phyloP scores from a whole-genome alignment of 1,140 invertebrate genomes.

The Nebria ingens region DNA sequence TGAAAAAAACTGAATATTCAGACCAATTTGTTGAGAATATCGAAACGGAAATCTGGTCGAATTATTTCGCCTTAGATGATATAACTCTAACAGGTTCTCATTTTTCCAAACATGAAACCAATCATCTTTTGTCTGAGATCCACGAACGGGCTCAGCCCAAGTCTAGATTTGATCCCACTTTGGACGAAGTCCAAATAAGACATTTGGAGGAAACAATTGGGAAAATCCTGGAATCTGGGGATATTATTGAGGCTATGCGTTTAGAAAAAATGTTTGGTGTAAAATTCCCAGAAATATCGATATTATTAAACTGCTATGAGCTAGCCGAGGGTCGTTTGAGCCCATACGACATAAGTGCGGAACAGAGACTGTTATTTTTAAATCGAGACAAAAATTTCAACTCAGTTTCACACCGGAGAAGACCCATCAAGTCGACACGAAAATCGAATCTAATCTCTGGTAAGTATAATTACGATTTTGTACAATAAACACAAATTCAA shows the following conservation, averaged over 20 bases:
- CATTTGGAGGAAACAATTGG: constrained; percentile 27
- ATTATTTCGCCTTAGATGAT: constrained; percentile 34
- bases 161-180: constrained; percentile 13
- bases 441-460: constrained; percentile 20
- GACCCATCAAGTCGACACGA: constrained; percentile 20
- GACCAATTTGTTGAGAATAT: constrained; percentile 33
- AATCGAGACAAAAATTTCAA: constrained; percentile 18
- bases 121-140: constrained; percentile 33
- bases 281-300: constrained; percentile 34
- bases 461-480: constrained; percentile 18
- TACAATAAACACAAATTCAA: constrained; percentile 18
- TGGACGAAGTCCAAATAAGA: constrained; percentile 23
- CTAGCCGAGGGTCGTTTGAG: constrained; percentile 36
- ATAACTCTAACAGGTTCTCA: constrained; percentile 28
- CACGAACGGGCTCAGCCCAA: constrained; percentile 32
- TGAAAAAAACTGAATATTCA: constrained; percentile 35
- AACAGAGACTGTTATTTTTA: constrained; percentile 27
- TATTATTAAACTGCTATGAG: constrained; percentile 38
- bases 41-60: constrained; percentile 43
- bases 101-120: constrained; percentile 26
- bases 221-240: constrained; percentile 31
- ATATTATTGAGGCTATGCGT: constrained; percentile 36
- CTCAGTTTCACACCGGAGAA: constrained; percentile 19
- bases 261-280: constrained; percentile 38
- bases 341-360: constrained; percentile 30